These are phyloP conservation scores for Podiceps cristatus DNA, from an alignment of 2,113 vertebrate genomes.

Conservation along the genomic window DNA sequence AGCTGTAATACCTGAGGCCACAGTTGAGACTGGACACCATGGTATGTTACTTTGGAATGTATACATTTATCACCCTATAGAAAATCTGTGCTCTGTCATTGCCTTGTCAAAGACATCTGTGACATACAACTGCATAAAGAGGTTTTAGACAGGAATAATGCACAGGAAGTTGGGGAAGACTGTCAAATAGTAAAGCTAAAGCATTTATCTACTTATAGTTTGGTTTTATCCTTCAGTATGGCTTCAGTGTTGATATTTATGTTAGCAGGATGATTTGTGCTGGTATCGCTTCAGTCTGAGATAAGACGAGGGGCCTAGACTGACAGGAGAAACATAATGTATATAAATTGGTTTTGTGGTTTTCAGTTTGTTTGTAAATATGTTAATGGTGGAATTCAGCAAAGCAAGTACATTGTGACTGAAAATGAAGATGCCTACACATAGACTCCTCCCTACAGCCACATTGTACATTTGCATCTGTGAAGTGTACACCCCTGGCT, in stretches of 20 bases:
- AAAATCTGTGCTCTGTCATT: not conserved
- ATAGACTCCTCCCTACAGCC: not conserved
- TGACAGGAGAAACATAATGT: not conserved
- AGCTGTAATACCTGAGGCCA: not conserved
- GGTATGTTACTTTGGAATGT: not conserved
- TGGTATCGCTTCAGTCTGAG: not conserved
- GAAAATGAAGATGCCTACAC: not conserved
- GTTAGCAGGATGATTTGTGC: not conserved
- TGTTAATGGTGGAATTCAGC: not conserved
- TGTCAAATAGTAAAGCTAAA: not conserved
- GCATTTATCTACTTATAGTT: not conserved
- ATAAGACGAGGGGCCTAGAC: not conserved
- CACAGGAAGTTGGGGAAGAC: not conserved
- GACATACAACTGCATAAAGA: not conserved
- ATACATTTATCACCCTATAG: not conserved
- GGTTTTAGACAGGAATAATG: not conserved
- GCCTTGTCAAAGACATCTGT: not conserved
- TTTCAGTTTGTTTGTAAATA: not conserved
- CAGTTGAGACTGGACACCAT: not conserved
- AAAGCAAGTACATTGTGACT: not conserved
- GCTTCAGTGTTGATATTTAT: not conserved
- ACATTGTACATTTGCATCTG: not conserved
- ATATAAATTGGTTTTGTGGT: not conserved
- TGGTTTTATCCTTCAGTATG: not conserved
- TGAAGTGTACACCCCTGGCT: not conserved